Evolutionary conservation across 2,797 vertebrate genomes (phyloP).

Genomic region (Macropus fuliginosus): DNA sequence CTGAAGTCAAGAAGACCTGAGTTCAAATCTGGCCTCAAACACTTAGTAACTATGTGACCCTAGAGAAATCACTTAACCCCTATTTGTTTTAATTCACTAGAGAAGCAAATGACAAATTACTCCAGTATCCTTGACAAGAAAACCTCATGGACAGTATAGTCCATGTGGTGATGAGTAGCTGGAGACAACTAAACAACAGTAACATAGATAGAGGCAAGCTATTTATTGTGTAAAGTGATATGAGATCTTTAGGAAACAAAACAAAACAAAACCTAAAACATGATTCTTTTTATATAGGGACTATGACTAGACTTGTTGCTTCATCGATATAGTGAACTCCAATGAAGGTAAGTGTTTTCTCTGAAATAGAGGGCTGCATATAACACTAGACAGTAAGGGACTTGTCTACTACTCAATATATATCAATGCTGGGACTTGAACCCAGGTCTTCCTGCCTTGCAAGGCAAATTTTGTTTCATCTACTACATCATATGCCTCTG

Average conservation of each 20-base stretch:
- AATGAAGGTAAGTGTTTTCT: not conserved
- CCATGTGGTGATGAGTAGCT: not conserved
- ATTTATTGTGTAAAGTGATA: not conserved
- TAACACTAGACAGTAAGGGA: not conserved
- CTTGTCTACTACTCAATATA: not conserved
- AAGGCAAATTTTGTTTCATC: no score
- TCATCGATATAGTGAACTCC: not conserved
- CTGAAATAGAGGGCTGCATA: not conserved
- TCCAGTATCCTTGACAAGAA: not conserved
- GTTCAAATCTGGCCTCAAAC: not conserved
- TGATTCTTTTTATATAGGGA: not conserved
- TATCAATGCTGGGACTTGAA: not conserved
- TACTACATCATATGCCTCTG: not conserved
- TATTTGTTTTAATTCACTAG: not conserved
- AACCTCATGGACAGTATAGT: not conserved
- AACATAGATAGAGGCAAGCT: not conserved
- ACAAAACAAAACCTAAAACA: not conserved
- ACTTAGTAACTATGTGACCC: not conserved
- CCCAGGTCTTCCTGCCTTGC: not conserved
- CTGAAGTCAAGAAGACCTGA: not conserved
- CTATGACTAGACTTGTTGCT: not conserved
- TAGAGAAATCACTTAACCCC: not conserved
- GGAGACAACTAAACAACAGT: not conserved
- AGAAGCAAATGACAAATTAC: not conserved
- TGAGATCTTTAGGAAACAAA: not conserved